Percentiles rank a stretch among this genome's conserved stretches.
Conservation (phyloP, 92 coral and sea anemone genomes). For the Zoanthus sociatus region DNA sequence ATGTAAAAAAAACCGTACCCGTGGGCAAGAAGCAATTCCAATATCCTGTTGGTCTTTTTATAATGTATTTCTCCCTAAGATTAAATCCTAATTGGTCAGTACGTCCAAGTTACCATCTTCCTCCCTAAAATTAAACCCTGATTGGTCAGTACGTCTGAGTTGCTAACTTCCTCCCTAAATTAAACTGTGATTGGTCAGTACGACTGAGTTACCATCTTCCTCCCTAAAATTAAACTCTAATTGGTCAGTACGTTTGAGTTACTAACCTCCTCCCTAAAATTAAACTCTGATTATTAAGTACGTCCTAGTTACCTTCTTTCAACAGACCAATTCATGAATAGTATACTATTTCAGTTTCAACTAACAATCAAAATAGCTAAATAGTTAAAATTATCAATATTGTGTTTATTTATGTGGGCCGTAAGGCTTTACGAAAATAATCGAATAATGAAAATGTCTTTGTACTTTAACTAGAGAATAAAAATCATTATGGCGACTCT, state of each 20-base stretch:
- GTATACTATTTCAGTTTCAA: too few relatives aligned
- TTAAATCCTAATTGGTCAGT: background rate
- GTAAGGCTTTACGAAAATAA: too few relatives aligned
- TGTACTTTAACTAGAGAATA: too few relatives aligned
- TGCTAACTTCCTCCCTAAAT: background rate
- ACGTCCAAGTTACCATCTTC: background rate
- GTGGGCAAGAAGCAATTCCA: constrained; percentile 8
- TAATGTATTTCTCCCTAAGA: constrained; percentile 29
- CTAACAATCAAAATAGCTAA: too few relatives aligned
- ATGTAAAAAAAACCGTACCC: background rate
- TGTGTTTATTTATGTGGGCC: background rate
- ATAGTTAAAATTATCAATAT: background rate
- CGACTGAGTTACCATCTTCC: background rate
- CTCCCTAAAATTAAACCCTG: too few relatives aligned
- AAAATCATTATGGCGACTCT: background rate
- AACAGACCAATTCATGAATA: background rate
- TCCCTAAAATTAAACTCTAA: background rate
- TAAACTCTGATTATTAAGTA: background rate
- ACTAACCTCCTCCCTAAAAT: background rate
- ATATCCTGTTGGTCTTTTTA: background rate
- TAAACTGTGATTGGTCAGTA: background rate
- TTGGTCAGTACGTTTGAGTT: background rate
- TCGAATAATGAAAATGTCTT: too few relatives aligned
- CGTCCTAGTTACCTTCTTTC: background rate
- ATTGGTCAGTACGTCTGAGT: too few relatives aligned